These are phyloP conservation scores for Aselliscus stoliczkanus DNA, from an alignment of 2,797 vertebrate species.

Conservation along the genomic window DNA sequence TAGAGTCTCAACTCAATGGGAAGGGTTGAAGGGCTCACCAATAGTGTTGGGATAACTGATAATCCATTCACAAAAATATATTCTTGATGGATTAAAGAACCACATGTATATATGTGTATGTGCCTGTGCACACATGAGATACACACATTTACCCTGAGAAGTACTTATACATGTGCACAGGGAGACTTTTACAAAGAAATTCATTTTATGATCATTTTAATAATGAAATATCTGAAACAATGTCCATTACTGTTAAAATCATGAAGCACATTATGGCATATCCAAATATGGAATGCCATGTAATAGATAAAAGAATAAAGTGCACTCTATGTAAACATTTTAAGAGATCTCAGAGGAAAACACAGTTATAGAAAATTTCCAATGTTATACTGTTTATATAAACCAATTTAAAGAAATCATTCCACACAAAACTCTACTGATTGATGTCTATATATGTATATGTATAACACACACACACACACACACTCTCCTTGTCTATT, in stretches of 20 bases:
- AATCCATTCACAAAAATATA: not conserved
- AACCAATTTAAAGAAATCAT: not conserved
- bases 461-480: not conserved
- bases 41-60: not conserved
- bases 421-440: not conserved
- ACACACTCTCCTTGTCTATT: no score
- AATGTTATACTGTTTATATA: not conserved
- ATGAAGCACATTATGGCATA: not conserved
- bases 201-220: not conserved
- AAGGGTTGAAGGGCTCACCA: not conserved
- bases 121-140: not conserved
- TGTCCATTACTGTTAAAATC: not conserved
- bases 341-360: not conserved
- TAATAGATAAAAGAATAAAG: not conserved
- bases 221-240: not conserved
- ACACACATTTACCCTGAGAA: not conserved
- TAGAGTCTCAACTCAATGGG: not conserved
- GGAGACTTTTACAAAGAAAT: not conserved
- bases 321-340: not conserved
- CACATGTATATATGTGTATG: not conserved
- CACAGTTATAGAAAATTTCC: not conserved
- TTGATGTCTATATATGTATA: not conserved
- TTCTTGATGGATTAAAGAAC: not conserved
- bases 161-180: not conserved
- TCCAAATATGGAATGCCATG: not conserved